A percentile compares a stretch with the other conserved stretches of the same genome.
Evolutionary conservation across 1,140 invertebrate genomes (phyloP).

Genomic region (roundworm (Caenorhabditis elegans)): DNA sequence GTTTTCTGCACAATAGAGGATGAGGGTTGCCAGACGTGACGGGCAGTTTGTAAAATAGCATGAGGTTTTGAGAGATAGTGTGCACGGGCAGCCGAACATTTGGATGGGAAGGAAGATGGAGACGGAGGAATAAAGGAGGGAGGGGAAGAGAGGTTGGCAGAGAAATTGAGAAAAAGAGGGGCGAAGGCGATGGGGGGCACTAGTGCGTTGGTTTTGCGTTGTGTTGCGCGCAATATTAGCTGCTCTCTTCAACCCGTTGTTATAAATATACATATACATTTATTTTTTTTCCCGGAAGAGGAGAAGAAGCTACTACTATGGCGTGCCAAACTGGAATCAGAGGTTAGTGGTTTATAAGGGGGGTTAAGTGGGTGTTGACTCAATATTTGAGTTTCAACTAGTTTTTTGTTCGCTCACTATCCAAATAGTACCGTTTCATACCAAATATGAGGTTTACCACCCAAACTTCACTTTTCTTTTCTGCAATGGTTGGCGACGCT

Average conservation of each 20-base stretch:
- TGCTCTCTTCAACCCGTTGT: slow-evolving; percentile 13
- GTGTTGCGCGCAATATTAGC: slow-evolving; percentile 26
- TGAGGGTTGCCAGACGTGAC: background rate
- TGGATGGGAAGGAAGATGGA: background rate
- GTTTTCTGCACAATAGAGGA: slow-evolving; percentile 5
- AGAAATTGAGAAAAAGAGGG: background rate
- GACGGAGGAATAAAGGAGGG: background rate
- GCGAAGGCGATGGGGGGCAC: background rate
- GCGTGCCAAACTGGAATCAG: slow-evolving; percentile 66
- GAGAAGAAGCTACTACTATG: slow-evolving; percentile 52
- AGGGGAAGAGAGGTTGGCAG: background rate
- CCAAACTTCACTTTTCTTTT: background rate
- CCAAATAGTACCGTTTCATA: too few species aligned
- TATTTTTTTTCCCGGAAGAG: background rate
- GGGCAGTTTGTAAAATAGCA: background rate
- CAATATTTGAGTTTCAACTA: slow-evolving; percentile 4
- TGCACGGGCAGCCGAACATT: slow-evolving; percentile 1
- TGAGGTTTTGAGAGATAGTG: background rate
- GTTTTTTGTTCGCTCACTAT: background rate
- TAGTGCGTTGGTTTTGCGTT: slow-evolving; percentile 24
- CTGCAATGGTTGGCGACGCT: background rate
- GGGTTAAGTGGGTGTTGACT: background rate
- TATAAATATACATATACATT: slow-evolving; percentile 15
- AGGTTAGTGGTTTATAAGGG: slow-evolving; percentile 50
- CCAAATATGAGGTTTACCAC: background rate